Percentiles rank a stretch among this genome's conserved stretches.
These are phyloP conservation scores for Lucilia sericata DNA, from an alignment of 1,140 invertebrate genomes.

Conservation along the genomic window DNA sequence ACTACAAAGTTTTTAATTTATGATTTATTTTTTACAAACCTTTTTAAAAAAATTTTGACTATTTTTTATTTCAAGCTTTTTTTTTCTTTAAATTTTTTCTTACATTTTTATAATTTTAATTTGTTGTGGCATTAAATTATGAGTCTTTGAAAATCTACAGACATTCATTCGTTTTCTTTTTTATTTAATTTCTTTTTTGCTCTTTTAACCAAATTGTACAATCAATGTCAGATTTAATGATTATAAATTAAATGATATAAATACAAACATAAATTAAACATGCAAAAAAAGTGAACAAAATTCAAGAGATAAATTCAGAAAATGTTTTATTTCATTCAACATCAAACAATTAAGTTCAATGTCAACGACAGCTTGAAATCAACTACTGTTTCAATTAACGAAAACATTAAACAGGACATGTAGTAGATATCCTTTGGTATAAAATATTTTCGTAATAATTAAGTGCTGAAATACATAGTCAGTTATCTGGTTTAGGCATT, in stretches of 20 bases:
- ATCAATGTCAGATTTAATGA: slow-evolving; percentile 43
- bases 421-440: too few relatives aligned
- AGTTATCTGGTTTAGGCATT: too few relatives aligned
- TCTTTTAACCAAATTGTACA: slow-evolving; percentile 28
- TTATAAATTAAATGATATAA: slow-evolving; percentile 35
- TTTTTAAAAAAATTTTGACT: neutral
- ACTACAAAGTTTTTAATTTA: too few relatives aligned
- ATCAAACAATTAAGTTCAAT: slow-evolving; percentile 2
- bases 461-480: too few relatives aligned
- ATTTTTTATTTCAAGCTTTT: neutral
- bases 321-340: slow-evolving; percentile 7
- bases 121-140: slow-evolving; percentile 33
- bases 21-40: too few relatives aligned
- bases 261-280: slow-evolving; percentile 13
- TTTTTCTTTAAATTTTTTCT: too few relatives aligned
- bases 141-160: slow-evolving; percentile 10
- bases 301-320: neutral
- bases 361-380: neutral
- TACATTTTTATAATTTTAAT: neutral
- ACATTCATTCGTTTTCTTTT: neutral
- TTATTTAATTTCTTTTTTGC: slow-evolving; percentile 14
- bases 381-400: too few relatives aligned
- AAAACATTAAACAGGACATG: too few relatives aligned
- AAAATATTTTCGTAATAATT: too few relatives aligned
- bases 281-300: neutral